Base-by-base conservation (phyloP, 2,113 vertebrate species). In the Myiozetetes cayanensis region DNA sequence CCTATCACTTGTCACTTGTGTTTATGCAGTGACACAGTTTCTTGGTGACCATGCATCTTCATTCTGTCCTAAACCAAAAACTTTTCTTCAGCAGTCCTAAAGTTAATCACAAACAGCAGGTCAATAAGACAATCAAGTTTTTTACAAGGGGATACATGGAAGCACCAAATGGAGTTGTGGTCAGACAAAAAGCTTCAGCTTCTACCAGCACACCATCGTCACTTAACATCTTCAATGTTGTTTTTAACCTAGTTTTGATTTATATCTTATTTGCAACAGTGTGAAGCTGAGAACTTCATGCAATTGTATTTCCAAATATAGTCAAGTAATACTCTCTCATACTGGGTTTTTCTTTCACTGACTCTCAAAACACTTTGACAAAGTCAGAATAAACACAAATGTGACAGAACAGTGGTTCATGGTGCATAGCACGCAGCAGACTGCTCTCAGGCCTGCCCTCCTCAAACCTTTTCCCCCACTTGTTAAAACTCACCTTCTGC, bases 401-500 rank as follows among this genome's bases (percentile, higher is more conserved):
- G 28, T 0, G 6, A 50, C 19, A 90, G 41, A 82, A 58, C n/a
- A 9, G 12, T 46, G 61, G 10, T 20, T 50, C 39, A 11, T 0
- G 16, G 41, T 28, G 53, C 25, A 12, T 12, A 9, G 4, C 22
- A 74, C 28, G 23, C 39, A 63, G 39, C 21, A 81, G 35, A 25
- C 30, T 53, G 46, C 41, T 83, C 63, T 33, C 41, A 44, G 28
- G 59, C 58, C 46, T 58, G 31, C 39, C 31, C n/a, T 52, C 49
- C 63, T 49, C 37, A 28, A 47, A 28, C 16, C 6, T n/a, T n/a
- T 73, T 35, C 4, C 33, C 12, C 35, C 16, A 5, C 28, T n/a
- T 9, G 17, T 16, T 6, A 61, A 56, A 37, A 47, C 97, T 59
- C 93, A 99, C 99, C 99, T 98, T 99, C 99, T 3, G 99, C 99